A percentile compares a stretch with the other conserved stretches of the same genome.
Conservation (phyloP, 2,797 vertebrate genomes). For the Diglossa cyanea region DNA sequence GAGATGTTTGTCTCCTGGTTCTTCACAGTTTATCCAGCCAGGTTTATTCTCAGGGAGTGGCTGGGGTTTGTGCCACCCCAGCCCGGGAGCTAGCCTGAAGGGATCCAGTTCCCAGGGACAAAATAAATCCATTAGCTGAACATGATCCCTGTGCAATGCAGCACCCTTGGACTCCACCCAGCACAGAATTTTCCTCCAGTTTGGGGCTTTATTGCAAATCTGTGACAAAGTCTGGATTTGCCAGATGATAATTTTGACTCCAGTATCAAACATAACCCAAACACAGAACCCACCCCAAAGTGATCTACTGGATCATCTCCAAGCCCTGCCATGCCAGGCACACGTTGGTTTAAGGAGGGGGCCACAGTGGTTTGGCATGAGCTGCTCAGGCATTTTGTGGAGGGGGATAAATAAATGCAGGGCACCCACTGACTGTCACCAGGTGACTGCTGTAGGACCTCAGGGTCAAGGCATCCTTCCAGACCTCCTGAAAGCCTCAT, state of each 20-base stretch:
- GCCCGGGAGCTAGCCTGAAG: neutral
- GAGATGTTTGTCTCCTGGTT: constrained; percentile 29
- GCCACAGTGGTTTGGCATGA: neutral
- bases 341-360: neutral
- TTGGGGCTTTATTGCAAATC: neutral
- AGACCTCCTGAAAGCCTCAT: neutral
- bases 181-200: neutral
- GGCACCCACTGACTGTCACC: neutral
- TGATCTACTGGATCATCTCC: accelerated
- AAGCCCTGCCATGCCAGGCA: neutral
- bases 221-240: neutral
- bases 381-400: neutral
- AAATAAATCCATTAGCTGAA: constrained; percentile 18
- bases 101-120: neutral
- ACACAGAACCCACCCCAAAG: neutral
- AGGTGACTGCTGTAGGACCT: neutral
- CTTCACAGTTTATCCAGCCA: constrained; percentile 26
- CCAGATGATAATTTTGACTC: neutral
- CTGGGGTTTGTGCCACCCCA: neutral
- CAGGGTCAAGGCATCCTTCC: neutral
- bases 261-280: neutral
- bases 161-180: neutral
- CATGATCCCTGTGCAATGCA: neutral
- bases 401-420: neutral
- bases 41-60: constrained; percentile 58